Conservation (phyloP, 2,888 invertebrate genomes). For the Aricia artaxerxes region DNA sequence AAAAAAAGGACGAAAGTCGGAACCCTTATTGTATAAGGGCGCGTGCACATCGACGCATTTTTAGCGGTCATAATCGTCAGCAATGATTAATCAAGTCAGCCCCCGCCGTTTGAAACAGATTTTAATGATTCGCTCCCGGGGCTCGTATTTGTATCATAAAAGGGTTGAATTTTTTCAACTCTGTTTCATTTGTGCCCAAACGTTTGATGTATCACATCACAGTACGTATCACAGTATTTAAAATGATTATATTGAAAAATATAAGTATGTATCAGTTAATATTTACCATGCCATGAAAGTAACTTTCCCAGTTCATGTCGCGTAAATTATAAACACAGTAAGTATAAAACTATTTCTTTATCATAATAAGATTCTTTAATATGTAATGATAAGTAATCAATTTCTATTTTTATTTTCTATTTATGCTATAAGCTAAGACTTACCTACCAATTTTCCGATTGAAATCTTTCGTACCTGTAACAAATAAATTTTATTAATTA, state of each 20-base stretch:
- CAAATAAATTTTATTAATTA: conserved; percentile 41
- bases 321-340: not conserved
- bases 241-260: not conserved
- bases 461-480: conserved; percentile 54
- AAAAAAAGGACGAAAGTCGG: not conserved
- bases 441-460: conserved; percentile 11
- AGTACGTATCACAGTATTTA: not conserved
- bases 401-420: too few species aligned
- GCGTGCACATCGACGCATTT: conserved; percentile 31
- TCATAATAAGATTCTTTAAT: not conserved
- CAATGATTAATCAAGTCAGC: conserved; percentile 71
- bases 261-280: not conserved
- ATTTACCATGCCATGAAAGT: not conserved
- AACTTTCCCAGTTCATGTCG: too few species aligned
- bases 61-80: conserved; percentile 56
- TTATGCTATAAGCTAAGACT: not conserved
- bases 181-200: conserved; percentile 35
- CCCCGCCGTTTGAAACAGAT: conserved; percentile 64
- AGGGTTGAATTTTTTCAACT: conserved; percentile 53
- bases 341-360: not conserved
- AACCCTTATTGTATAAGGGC: conserved; percentile 33
- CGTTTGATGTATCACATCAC: too few species aligned
- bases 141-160: conserved; percentile 58
- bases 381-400: not conserved
- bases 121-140: conserved; percentile 70